Base-by-base conservation (phyloP, 2,113 vertebrate genomes). In the Microcebus lehilahytsara region DNA sequence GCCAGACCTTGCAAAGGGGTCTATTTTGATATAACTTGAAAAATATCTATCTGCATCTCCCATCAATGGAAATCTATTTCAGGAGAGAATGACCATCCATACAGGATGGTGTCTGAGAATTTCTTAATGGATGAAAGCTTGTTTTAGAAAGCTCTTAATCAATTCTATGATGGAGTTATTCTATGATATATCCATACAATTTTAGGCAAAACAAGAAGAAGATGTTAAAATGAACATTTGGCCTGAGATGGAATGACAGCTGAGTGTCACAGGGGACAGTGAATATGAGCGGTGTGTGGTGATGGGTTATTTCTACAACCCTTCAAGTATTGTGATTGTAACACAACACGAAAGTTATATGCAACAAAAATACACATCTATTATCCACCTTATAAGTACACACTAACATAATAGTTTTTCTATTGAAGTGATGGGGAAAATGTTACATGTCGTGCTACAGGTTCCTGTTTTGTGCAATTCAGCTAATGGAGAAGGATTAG, bases 21-120 rank as follows among this genome's bases (percentile, higher is more conserved):
- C 46, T 40, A 60, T 56, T 93, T 92, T 92, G 27, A 30, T 75
- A 14, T 96, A 92, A 86, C 53, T 91, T 84, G 42, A 79, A 72
- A 69, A 91, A 85, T 53, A 46, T 85, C 75, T 81, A 67, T 84
- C 6, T 5, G 5, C 23, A 86, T 19, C 25, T 77, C 19, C 37
- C 11, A 85, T 58, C 5, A 86, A 22, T 95, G 27, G 51, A 71
- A 93, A 51, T 74, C 6, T 19, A 69, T 66, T 32, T 85, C 5
- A 80, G 7, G 9, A 75, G 23, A 96, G 56, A 71, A 75, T 60
- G 74, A 46, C 1, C 56, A 81, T 77, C 22, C 19, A 62, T 20
- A 32, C 34, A 53, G 22, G 64, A 75, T 78, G 9, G 5, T 85
- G 6, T 46, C 2, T 66, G 34, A 66, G 58, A 89, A 92, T 66